Evolutionary conservation across 2,797 vertebrate genomes (phyloP).

Genomic region (Crax fasciolata): DNA sequence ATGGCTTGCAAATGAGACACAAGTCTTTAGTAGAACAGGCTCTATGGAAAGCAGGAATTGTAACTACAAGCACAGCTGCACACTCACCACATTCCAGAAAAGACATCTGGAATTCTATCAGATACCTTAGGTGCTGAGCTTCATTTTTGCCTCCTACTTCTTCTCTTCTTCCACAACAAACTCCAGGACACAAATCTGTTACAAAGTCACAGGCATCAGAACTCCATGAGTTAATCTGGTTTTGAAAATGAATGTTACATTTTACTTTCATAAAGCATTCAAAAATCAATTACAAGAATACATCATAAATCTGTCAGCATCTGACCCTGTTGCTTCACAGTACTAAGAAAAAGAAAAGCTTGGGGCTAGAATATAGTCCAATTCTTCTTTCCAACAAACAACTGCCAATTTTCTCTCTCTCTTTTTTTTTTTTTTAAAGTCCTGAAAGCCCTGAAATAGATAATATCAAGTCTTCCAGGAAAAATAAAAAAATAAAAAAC

Average conservation of each 20-base stretch:
- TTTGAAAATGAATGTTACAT: neutral
- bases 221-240: neutral
- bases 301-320: neutral
- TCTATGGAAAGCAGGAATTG: neutral
- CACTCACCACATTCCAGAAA: neutral
- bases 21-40: neutral
- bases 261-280: neutral
- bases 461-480: neutral
- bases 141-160: neutral
- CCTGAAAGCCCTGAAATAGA: neutral
- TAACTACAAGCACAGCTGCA: neutral
- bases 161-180: neutral
- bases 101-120: neutral
- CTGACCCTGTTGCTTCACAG: neutral
- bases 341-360: neutral
- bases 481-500: neutral
- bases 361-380: neutral
- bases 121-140: neutral
- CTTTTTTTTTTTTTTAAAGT: neutral
- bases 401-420: neutral
- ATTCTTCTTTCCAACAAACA: neutral
- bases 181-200: neutral
- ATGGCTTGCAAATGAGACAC: neutral
- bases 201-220: neutral
- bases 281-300: neutral